Evolutionary conservation across 2,797 vertebrate genomes (phyloP), one percentile per base, ranked within the genome.

Genomic region (Otus scops): DNA sequence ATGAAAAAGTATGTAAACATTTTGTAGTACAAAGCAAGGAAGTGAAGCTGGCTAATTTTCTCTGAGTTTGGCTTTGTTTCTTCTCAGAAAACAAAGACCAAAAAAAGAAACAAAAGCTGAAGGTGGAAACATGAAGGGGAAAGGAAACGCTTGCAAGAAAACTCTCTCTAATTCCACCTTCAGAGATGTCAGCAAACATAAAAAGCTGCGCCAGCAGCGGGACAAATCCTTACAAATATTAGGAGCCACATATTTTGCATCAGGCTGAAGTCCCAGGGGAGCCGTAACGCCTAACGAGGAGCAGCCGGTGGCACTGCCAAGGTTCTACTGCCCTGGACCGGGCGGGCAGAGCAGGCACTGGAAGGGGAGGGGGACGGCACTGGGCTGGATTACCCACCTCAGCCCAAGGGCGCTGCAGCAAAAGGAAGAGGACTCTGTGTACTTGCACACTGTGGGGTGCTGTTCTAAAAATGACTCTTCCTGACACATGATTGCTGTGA

Each of bases 351-450:
- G 56, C 0, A 0, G 61, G 51, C 8, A 0, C 48, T 51, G 93
- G 57, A 27, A 41, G 64, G 45, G 50, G 57, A 51, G 5, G 4
- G 34, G 64, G 57, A 17, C 1, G 3, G 69, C 74, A 48, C 11
- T 0, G 0, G 22, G 6, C 14, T 26, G 61, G 10, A 20, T 1
- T 3, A 30, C 20, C 20, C 23, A 15, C 12, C 50, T 5, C 11
- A 1, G 77, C 11, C 1, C 4, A 8, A 28, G n/a, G 38, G 41
- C 26, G 7, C 59, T 38, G 76, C 68, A 6, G 53, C 15, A 8
- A 5, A 56, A 61, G 34, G 56, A 65, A 39, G 41, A 83, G 56
- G 14, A 50, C n/a, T 22, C 51, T 1, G 15, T 23, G 64, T n/a
- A 12, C 70, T 68, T 27, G 12, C 41, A 26, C 20, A 0, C 70